Percentiles rank a stretch among this genome's conserved stretches.
Evolutionary conservation across 2,113 vertebrate species (phyloP).

Genomic region (Paradisaea rubra): DNA sequence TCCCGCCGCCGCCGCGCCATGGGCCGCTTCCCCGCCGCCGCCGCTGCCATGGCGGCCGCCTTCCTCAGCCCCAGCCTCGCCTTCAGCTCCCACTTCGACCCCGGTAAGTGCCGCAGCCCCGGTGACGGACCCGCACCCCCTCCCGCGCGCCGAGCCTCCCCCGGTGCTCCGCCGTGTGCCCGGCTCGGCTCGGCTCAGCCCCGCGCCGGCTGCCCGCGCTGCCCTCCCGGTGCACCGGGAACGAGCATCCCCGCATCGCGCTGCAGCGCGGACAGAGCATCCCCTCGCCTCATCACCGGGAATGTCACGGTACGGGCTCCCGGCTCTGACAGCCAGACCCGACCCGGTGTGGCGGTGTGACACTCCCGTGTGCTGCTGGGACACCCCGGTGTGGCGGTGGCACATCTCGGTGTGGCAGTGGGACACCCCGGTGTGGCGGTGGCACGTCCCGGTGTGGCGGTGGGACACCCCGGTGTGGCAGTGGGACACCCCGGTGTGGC

Average conservation of each 20-base stretch:
- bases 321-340: background rate
- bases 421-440: rapidly evolving
- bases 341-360: background rate
- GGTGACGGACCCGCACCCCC: background rate
- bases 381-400: rapidly evolving
- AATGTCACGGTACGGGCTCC: background rate
- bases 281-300: background rate
- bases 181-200: background rate
- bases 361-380: rapidly evolving
- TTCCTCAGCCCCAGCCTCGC: conserved; percentile 31
- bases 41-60: conserved; percentile 11
- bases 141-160: background rate
- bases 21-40: background rate
- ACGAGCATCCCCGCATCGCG: background rate
- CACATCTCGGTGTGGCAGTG: rapidly evolving
- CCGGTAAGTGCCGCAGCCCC: conserved; percentile 17
- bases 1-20: background rate
- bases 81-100: conserved; percentile 44
- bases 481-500: background rate
- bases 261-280: background rate
- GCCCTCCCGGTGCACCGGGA: background rate
- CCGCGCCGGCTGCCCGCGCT: background rate
- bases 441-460: rapidly evolving
- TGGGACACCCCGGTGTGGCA: background rate
- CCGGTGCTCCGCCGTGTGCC: background rate